Evolutionary conservation across 1,140 invertebrate species (phyloP).

Genomic region (Drosophila bipectinata): DNA sequence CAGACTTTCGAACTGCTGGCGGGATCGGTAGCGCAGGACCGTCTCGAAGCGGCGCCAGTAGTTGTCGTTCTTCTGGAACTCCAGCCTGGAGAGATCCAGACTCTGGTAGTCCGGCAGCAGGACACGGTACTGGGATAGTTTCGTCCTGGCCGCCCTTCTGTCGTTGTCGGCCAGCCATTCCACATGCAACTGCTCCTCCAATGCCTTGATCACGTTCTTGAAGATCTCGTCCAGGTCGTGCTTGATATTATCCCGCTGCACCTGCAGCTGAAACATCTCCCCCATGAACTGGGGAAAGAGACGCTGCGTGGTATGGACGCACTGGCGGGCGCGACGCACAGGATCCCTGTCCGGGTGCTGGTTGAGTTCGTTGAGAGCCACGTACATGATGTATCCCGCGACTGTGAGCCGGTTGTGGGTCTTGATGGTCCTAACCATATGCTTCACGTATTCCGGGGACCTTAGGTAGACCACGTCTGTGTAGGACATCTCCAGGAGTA

Average conservation of each 20-base stretch:
- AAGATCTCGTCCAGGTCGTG: slow-evolving; percentile 62
- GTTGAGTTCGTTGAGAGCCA: slow-evolving; percentile 62
- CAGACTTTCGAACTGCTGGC: slow-evolving; percentile 51
- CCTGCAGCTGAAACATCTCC: slow-evolving; percentile 62
- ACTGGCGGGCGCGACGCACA: slow-evolving; percentile 40
- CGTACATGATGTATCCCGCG: slow-evolving; percentile 70
- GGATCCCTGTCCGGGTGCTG: slow-evolving; percentile 50
- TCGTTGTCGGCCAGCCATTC: slow-evolving; percentile 73
- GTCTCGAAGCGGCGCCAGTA: slow-evolving; percentile 64
- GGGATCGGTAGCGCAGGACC: slow-evolving; percentile 44
- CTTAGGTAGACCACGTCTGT: slow-evolving; percentile 50
- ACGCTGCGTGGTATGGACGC: slow-evolving; percentile 49
- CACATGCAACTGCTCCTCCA: slow-evolving; percentile 51
- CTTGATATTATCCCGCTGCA: slow-evolving; percentile 50
- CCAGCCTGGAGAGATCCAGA: slow-evolving; percentile 51
- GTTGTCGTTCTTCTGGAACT: slow-evolving; percentile 56
- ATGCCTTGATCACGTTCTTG: slow-evolving; percentile 54
- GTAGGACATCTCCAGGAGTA: slow-evolving; percentile 41
- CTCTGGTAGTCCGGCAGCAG: slow-evolving; percentile 55
- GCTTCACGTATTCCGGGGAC: slow-evolving; percentile 52
- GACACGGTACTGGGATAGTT: slow-evolving; percentile 43
- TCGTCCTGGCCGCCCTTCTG: slow-evolving; percentile 41
- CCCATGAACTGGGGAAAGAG: slow-evolving; percentile 68
- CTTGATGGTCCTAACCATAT: slow-evolving; percentile 47
- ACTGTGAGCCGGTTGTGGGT: slow-evolving; percentile 48